Base-by-base conservation (phyloP, 2,888 invertebrate species). In the Cerastoderma edule region DNA sequence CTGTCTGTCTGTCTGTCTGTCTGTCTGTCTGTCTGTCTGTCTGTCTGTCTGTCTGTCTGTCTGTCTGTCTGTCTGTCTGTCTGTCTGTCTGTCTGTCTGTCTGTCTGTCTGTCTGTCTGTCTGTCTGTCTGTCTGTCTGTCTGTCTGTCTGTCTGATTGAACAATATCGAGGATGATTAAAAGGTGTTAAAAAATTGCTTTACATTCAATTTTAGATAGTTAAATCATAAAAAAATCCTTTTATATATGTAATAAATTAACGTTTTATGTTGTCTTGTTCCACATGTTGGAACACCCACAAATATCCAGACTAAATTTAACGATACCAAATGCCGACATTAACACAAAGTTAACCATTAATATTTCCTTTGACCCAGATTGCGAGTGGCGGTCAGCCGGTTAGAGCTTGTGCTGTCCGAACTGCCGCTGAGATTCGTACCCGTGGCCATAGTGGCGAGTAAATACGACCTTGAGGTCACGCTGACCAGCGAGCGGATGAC, bases 371-470 rank as follows among this genome's bases (percentile, higher is more conserved):
- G 16, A 48, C 27, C 27, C 75, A 75, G 75, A 39, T 35, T 70
- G 6, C 30, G 33, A 10, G 39, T 70, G 10, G 70, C 70, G 13
- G n/a, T 70, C 30, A 70, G 60, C 5, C 53, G 64, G 2, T 64
- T 75, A 13, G 75, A 75, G 39, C 27, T 75, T n/a, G 60, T 71
- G 67, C 54, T 75, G 39, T 32, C 67, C 6, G 75, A 75, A 48
- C 44, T 30, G 0, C 71, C 56, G 13, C 67, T 75, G 22, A 33
- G 57, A 19, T 66, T 67, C 27, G 71, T 67, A 35, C 67, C 75
- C 5, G 75, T 75, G 39, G 71, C 75, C 39, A 75, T 75, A 46
- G 70, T 66, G 13, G 75, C 75, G 10, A 75, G 67, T 57, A 75
- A 75, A 63, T 64, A 71, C 19, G 75, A 75, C 44, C 22, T 54